These are phyloP conservation scores for Polyommatus icarus DNA, from an alignment of 2,888 invertebrate species.

Conservation along the genomic window DNA sequence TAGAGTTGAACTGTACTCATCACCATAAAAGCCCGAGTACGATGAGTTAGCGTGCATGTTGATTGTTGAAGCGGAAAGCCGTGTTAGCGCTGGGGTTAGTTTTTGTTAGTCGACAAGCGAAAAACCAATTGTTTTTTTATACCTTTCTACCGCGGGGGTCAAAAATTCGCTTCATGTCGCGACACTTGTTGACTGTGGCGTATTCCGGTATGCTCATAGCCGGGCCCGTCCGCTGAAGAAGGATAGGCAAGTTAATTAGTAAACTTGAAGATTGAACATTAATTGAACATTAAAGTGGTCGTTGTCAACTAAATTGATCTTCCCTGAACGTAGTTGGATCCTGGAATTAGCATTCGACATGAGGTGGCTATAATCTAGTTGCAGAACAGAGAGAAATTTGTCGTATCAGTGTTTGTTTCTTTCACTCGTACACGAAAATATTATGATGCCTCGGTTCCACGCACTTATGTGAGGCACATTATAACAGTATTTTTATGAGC, in stretches of 20 bases:
- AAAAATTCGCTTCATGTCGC: conserved; percentile 49
- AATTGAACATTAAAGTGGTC: background rate
- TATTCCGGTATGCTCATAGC: conserved; percentile 55
- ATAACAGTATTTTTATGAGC: too few relatives aligned
- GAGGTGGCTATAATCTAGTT: too few relatives aligned
- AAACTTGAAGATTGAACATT: background rate
- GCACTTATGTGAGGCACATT: too few relatives aligned
- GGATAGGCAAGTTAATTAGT: conserved; percentile 39
- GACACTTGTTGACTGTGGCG: conserved; percentile 58
- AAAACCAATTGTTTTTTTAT: conserved; percentile 36
- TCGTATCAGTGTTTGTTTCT: too few relatives aligned
- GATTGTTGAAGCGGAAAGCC: conserved; percentile 23
- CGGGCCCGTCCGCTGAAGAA: conserved; percentile 40
- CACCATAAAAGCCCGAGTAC: conserved; percentile 15
- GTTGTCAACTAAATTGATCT: background rate
- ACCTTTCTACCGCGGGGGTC: conserved; percentile 60
- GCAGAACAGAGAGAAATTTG: too few relatives aligned
- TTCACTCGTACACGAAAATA: too few relatives aligned
- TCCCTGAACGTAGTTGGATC: background rate
- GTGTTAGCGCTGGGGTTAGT: conserved; percentile 37
- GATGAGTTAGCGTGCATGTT: conserved; percentile 18
- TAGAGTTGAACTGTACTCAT: conserved; percentile 19
- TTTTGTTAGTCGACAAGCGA: conserved; percentile 27
- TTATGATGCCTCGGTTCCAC: too few relatives aligned
- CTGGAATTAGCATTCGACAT: background rate